Base-by-base conservation (phyloP, 2,797 vertebrate genomes). In the Lates japonicus region DNA sequence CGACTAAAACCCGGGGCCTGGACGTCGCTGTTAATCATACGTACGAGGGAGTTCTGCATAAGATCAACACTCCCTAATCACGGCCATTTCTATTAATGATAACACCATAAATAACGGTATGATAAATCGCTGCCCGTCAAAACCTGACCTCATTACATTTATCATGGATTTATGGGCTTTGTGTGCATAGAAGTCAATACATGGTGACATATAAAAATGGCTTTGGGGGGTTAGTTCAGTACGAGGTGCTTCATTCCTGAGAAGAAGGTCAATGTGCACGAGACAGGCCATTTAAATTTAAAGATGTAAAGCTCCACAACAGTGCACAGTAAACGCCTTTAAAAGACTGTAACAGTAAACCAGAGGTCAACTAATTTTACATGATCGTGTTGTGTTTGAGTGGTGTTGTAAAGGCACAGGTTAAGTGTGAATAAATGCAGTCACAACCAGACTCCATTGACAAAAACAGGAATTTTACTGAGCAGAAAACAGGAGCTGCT, bases 121-220 rank as follows among this genome's bases (percentile, higher is more conserved):
- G 80, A 86, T 79, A 41, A 75, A 88, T 86, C 0, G 10, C 76
- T 55, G 51, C 65, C 78, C 69, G 70, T 86, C 81, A 61, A 62
- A 88, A 71, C 31, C 51, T 82, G 82, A 92, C 90, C 84, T 92
- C 87, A 78, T 91, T 91, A 87, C 81, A 88, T 91, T 86, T 80
- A 81, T 86, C 77, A 70, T 78, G 73, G 82, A 90, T 90, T 90
- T 83, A 90, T 87, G 82, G 37, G 19, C 58, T 83, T 70, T 80
- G 62, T 80, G 44, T 61, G 66, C 73, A 78, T 80, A 64, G 46
- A 70, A 82, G 84, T 89, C 75, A 85, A 87, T 87, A 71, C 60
- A 80, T 25, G 33, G 61, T 70, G 81, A 76, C 81, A 74, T 86
- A 70, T 86, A 74, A 81, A 90, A 78, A 90, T 78, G 69, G 68